A percentile compares a stretch with the other conserved stretches of the same genome.
These are phyloP conservation scores for Andrena cerasifolii DNA, from an alignment of 1,140 invertebrate species.

Conservation along the genomic window DNA sequence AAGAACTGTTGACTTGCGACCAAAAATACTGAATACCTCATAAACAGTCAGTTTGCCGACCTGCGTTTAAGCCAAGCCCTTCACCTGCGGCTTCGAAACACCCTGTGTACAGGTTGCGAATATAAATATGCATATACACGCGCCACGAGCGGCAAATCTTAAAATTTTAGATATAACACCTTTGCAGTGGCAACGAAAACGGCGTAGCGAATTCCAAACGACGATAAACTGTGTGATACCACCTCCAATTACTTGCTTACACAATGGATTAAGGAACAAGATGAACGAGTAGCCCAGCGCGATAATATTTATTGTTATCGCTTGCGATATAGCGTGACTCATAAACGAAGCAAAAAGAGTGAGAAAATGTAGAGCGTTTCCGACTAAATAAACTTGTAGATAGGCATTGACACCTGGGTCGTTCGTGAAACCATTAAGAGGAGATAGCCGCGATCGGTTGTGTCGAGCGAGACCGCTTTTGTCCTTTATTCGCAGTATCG, in stretches of 20 bases:
- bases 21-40: no score
- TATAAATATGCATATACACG: slow-evolving; percentile 30
- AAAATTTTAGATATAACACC: slow-evolving; percentile 44
- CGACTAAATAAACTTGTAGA: slow-evolving; percentile 21
- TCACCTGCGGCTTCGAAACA: no score
- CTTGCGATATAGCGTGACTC: slow-evolving; percentile 27
- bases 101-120: slow-evolving; percentile 33
- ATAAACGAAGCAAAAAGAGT: background rate
- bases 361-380: slow-evolving; percentile 14
- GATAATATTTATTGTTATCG: slow-evolving; percentile 35
- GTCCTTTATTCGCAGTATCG: slow-evolving; percentile 30
- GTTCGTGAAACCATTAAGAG: slow-evolving; percentile 6
- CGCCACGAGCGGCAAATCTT: slow-evolving; percentile 24
- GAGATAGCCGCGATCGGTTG: slow-evolving; percentile 25
- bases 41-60: no score
- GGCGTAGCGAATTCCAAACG: slow-evolving; percentile 55
- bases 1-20: no score
- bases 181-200: slow-evolving; percentile 59
- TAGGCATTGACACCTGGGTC: slow-evolving; percentile 22
- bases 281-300: slow-evolving; percentile 37
- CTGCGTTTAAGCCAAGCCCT: no score
- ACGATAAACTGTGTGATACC: slow-evolving; percentile 57
- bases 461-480: slow-evolving; percentile 36
- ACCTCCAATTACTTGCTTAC: slow-evolving; percentile 50
- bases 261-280: slow-evolving; percentile 46